Evolutionary conservation across 2,113 vertebrate genomes (phyloP), one percentile per base, ranked within the genome.

Genomic region (Stercorarius parasiticus): DNA sequence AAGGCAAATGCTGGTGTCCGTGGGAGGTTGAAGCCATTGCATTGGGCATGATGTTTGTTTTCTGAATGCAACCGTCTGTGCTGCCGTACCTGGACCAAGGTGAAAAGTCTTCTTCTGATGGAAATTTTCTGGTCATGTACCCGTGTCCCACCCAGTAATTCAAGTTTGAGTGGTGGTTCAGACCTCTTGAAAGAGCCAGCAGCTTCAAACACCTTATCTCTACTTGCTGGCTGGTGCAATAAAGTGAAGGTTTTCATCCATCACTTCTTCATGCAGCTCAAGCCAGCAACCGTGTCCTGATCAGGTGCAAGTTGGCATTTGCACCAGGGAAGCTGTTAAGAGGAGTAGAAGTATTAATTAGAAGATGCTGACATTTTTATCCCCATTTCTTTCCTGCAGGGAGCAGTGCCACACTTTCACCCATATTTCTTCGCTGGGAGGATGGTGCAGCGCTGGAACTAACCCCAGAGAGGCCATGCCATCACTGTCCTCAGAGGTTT

Each of bases 401-500:
- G 40, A 80, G 27, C 67, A 43, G 42, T 38, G 40, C 19, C 50
- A 42, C 21, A 22, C 13, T 70, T 81, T 2, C 25, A 23, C 34
- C 15, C 1, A 0, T 20, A 2, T 66, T 81, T 79, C 49, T 69
- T 83, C 2, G 0, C 47, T 36, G 21, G 19, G 45, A 56, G 43
- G 25, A 32, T 6, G 32, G 27, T 17, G 32, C 34, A 78, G 42
- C 8, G 0, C 55, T 58, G 65, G 49, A 25, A 20, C 25, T 38
- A 50, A 64, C 9, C 70, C 42, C 10, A 43, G 42, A 13, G 27
- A 64, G n/a, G 8, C n/a, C n/a, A 11, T 0, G 0, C 40, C 13
- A 36, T 58, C 5, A 1, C 43, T 17, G 5, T 49, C 55, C 50
- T 6, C 8, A 19, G 45, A 67, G 34, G 13, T n/a, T 82, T 90